phyloP scores from a whole-genome alignment of 2,888 invertebrate genomes.

The Cryptocephalus primarius region DNA sequence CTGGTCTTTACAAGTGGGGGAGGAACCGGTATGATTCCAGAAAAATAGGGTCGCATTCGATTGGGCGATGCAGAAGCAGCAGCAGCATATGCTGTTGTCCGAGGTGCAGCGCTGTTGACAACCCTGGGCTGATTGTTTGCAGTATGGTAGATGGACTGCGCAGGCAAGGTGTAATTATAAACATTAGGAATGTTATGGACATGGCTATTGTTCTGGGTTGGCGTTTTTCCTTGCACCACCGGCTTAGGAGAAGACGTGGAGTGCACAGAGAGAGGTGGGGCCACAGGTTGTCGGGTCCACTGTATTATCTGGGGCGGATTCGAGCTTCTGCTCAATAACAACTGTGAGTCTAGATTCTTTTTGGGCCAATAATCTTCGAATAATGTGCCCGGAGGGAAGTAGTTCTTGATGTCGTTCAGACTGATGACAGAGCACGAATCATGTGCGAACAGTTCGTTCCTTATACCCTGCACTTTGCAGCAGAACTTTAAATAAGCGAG shows the following conservation, averaged over 20 bases:
- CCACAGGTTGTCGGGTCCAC: slow-evolving; percentile 69
- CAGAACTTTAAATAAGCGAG: slow-evolving; percentile 87
- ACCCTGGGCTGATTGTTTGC: slow-evolving; percentile 19
- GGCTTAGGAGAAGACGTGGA: slow-evolving; percentile 35
- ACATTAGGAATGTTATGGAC: slow-evolving; percentile 26
- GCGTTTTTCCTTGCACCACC: slow-evolving; percentile 30
- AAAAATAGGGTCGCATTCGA: slow-evolving; percentile 27
- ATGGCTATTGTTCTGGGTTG: slow-evolving; percentile 23
- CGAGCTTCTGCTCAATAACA: slow-evolving; percentile 48
- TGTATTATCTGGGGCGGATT: slow-evolving; percentile 47
- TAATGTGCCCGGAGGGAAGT: slow-evolving; percentile 79
- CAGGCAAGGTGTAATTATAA: slow-evolving; percentile 25
- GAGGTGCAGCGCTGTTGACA: slow-evolving; percentile 21
- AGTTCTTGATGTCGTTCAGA: slow-evolving; percentile 79
- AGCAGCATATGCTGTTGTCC: slow-evolving; percentile 26
- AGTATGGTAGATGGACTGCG: slow-evolving; percentile 25
- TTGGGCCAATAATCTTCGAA: slow-evolving; percentile 92
- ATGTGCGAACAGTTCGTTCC: slow-evolving; percentile 83
- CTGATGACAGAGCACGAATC: slow-evolving; percentile 86
- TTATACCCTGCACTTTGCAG: slow-evolving; percentile 87
- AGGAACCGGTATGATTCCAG: slow-evolving; percentile 33
- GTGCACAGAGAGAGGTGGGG: slow-evolving; percentile 55
- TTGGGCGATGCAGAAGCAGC: slow-evolving; percentile 31
- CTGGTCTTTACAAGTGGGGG: slow-evolving; percentile 43
- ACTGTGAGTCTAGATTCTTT: slow-evolving; percentile 73